Evolutionary conservation across 2,888 invertebrate genomes (phyloP), one percentile per base, ranked within the genome.

Genomic region (Drosophila antonietae): DNA sequence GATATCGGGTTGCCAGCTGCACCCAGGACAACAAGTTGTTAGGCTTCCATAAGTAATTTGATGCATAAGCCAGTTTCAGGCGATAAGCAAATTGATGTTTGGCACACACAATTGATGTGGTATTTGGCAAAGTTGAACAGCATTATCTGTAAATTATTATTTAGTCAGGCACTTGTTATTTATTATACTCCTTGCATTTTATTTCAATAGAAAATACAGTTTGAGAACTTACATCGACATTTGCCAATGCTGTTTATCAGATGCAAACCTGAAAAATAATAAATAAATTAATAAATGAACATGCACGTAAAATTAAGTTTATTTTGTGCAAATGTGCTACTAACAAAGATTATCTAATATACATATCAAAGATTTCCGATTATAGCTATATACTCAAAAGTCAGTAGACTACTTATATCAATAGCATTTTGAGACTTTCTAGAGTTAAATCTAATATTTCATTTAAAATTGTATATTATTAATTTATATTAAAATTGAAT

Each of bases 1-100:
- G 67, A 58, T 72, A 75, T 75, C 62, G 59, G 35, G 31, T 52
- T 62, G 37, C 70, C 62, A 70, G 59, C 75, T 62, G 75, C 62
- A 75, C 69, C 69, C 57, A 64, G 33, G 33, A 62, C 61, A 65
- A 65, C 69, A 74, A 53, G 52, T 57, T 65, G 51, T 47, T 62
- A 2, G 44, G 41, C 64, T 74, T 69, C 49, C 57, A 68, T 41
- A 52, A 51, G 41, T 52, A 63, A 68, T 74, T 68, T 33, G 58
- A 62, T 51, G 68, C 68, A 23, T 47, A 55, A 58, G 58, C 67
- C 67, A 59, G 44, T 58, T 66, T 33, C 18, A n/a, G 23, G 15
- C 20, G 73, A 39, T 65, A 72, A 52, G 52, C 59, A 33, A 63
- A 55, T 51, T 37, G 47, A 41, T 49, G 33, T 18, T 53, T 47